Evolutionary conservation across 2,888 invertebrate species (phyloP).

Genomic region (Noctua fimbriata): DNA sequence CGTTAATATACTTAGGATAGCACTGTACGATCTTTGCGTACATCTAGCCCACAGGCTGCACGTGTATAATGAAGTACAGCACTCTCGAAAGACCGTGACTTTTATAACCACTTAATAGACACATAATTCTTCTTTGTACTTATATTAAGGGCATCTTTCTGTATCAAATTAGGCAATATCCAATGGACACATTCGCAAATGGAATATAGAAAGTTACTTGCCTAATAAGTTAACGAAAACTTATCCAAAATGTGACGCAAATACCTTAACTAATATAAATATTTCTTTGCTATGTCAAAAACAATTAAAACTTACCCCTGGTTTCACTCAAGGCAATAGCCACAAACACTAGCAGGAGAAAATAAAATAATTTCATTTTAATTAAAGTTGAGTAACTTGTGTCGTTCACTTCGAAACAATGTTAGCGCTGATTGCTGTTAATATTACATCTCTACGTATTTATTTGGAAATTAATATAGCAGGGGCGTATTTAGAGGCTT

Average conservation of each 20-base stretch:
- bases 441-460: neutral
- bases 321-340: constrained; percentile 32
- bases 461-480: constrained; percentile 1
- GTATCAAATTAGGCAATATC: too few relatives aligned
- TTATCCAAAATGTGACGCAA: too few relatives aligned
- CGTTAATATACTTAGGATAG: too few relatives aligned
- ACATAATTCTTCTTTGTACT: too few relatives aligned
- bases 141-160: too few relatives aligned
- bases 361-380: constrained; percentile 46
- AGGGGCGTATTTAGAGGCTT: constrained; percentile 20
- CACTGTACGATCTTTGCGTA: too few relatives aligned
- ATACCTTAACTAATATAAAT: neutral
- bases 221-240: too few relatives aligned
- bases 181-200: neutral
- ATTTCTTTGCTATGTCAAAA: neutral
- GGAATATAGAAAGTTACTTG: too few relatives aligned
- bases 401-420: constrained; percentile 18
- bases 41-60: too few relatives aligned
- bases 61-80: too few relatives aligned
- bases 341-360: constrained; percentile 18
- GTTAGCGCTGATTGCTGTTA: neutral
- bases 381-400: neutral
- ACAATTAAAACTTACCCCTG: constrained; percentile 33
- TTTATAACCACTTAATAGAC: too few relatives aligned
- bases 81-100: too few relatives aligned